These are phyloP conservation scores for Festucalex cinctus DNA, from an alignment of 2,113 vertebrate genomes.

Conservation along the genomic window DNA sequence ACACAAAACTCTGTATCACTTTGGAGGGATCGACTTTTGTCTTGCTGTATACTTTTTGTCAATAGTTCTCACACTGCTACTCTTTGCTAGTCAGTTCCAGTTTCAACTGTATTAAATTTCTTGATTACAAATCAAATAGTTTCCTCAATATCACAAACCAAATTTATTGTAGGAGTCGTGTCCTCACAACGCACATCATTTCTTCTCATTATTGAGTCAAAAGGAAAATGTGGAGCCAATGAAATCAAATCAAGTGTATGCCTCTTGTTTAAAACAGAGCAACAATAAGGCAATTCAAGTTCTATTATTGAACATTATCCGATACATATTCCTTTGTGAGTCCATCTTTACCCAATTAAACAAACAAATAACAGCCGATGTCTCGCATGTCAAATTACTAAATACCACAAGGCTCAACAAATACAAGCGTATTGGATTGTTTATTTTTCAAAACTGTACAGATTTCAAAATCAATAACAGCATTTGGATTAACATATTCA, in stretches of 20 bases:
- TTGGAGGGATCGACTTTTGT: background rate
- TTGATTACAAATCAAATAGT: background rate
- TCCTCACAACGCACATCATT: background rate
- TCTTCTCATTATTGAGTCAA: background rate
- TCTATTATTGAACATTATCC: background rate
- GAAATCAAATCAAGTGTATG: background rate
- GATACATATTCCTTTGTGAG: background rate
- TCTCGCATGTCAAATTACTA: background rate
- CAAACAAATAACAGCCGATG: background rate
- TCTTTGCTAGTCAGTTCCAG: background rate
- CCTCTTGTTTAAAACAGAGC: background rate
- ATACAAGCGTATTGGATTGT: background rate
- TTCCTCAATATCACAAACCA: background rate
- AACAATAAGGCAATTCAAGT: background rate
- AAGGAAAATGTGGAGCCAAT: background rate
- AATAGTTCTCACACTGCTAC: background rate
- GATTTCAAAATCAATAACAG: background rate
- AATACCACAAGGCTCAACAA: background rate
- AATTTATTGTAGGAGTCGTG: background rate
- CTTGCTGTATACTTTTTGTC: background rate
- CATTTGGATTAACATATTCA: background rate
- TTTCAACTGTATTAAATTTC: background rate
- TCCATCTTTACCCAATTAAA: background rate
- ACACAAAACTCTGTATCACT: background rate
- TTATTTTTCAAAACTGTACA: background rate